Conservation (phyloP, 2,113 vertebrate genomes). For the Pollimyrus isidori region DNA sequence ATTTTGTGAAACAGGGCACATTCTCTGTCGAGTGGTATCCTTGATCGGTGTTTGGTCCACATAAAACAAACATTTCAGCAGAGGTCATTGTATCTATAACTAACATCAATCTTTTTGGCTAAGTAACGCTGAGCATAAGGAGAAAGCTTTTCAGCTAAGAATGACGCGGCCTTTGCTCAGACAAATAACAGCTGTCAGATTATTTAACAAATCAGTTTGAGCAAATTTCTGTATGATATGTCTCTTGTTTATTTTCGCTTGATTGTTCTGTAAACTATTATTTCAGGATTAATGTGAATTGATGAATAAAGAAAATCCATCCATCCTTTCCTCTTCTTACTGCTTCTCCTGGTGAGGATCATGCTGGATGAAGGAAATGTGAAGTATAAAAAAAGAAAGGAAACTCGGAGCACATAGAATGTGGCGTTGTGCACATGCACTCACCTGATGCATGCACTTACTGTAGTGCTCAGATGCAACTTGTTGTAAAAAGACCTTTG, state of each 20-base stretch:
- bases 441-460: not conserved
- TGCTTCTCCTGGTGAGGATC: not conserved
- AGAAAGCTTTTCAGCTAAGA: not conserved
- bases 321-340: not conserved
- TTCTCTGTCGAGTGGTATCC: not conserved
- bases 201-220: not conserved
- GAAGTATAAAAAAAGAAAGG: not conserved
- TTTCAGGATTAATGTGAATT: not conserved
- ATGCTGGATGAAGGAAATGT: not conserved
- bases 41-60: not conserved
- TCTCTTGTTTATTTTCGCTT: not conserved
- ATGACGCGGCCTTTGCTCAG: not conserved
- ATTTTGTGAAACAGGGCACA: not conserved
- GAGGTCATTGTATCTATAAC: not conserved
- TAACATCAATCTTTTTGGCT: not conserved
- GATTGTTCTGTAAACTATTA: not conserved
- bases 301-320: not conserved
- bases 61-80: not conserved
- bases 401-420: not conserved
- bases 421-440: not conserved
- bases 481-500: conserved; percentile 1
- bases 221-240: not conserved
- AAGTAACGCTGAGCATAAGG: not conserved
- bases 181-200: not conserved
- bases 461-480: not conserved